Evolutionary conservation across 2,113 vertebrate genomes (phyloP).

Genomic region (Oceanodroma tethys): DNA sequence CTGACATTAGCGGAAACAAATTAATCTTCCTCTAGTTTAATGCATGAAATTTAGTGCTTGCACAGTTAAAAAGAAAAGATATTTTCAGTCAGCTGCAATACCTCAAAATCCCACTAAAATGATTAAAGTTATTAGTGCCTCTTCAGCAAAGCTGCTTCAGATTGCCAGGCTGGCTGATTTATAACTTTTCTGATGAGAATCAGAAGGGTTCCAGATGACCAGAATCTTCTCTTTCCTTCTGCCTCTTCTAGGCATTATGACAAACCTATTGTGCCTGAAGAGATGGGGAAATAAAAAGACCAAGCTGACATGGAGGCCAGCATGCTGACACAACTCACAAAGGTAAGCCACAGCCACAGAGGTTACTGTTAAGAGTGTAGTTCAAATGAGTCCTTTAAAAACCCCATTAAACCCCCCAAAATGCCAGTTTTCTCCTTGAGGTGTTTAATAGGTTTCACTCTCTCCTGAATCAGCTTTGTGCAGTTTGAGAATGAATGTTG

Average conservation of each 20-base stretch:
- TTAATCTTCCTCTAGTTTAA: constrained; percentile 22
- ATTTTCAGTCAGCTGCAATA: constrained; percentile 10
- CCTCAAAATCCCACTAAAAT: constrained; percentile 8
- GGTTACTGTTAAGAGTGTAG: neutral
- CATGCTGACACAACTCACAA: neutral
- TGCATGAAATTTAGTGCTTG: neutral
- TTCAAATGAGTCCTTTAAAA: neutral
- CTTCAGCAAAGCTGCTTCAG: constrained; percentile 1
- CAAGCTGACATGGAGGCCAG: neutral
- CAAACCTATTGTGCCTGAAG: neutral
- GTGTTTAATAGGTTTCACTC: neutral
- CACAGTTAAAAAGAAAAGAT: neutral
- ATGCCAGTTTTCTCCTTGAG: neutral
- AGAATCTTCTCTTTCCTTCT: neutral
- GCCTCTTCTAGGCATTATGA: neutral
- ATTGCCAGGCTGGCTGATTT: neutral
- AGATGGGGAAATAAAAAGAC: neutral
- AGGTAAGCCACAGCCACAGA: neutral
- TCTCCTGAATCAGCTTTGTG: neutral
- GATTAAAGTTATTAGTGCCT: constrained; percentile 4
- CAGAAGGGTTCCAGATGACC: neutral
- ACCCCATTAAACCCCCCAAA: neutral
- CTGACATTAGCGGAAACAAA: constrained; percentile 17
- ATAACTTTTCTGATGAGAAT: constrained; percentile 33
- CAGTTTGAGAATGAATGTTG: neutral